phyloP scores from a whole-genome alignment of 2,113 vertebrate genomes.

The Melanerpes formicivorus region DNA sequence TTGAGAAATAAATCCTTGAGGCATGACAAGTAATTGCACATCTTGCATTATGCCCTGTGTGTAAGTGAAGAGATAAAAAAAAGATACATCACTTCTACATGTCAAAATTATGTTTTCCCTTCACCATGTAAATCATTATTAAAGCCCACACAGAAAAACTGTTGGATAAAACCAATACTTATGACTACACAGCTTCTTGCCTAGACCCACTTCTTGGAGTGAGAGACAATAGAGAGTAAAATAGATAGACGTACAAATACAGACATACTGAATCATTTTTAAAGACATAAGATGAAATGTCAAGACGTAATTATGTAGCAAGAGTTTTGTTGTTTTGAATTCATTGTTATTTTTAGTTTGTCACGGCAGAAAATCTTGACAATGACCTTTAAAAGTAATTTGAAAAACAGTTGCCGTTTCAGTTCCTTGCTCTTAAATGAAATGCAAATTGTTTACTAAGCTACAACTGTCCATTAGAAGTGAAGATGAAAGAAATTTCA shows the following conservation, averaged over 20 bases:
- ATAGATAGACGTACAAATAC: slow-evolving; percentile 7
- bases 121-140: slow-evolving; percentile 47
- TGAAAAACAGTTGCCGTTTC: slow-evolving; percentile 48
- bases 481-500: slow-evolving; percentile 14
- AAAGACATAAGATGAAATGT: slow-evolving; percentile 65
- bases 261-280: slow-evolving; percentile 44
- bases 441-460: slow-evolving; percentile 6
- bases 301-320: slow-evolving; percentile 62
- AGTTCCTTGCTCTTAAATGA: slow-evolving; percentile 42
- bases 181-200: slow-evolving; percentile 1
- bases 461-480: neutral
- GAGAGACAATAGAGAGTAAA: slow-evolving; percentile 29
- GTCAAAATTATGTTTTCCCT: slow-evolving; percentile 38
- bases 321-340: slow-evolving; percentile 34
- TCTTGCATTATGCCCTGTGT: slow-evolving; percentile 96
- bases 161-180: slow-evolving; percentile 22
- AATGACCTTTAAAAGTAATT: slow-evolving; percentile 71
- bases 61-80: neutral
- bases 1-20: slow-evolving; percentile 97
- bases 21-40: slow-evolving; percentile 94
- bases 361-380: slow-evolving; percentile 52
- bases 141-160: slow-evolving; percentile 3
- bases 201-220: neutral
- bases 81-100: slow-evolving; percentile 50
- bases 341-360: slow-evolving; percentile 67